A percentile compares a stretch with the other conserved stretches of the same genome.
Evolutionary conservation across 2,888 invertebrate genomes (phyloP).

Genomic region (Stenichneumon culpator): DNA sequence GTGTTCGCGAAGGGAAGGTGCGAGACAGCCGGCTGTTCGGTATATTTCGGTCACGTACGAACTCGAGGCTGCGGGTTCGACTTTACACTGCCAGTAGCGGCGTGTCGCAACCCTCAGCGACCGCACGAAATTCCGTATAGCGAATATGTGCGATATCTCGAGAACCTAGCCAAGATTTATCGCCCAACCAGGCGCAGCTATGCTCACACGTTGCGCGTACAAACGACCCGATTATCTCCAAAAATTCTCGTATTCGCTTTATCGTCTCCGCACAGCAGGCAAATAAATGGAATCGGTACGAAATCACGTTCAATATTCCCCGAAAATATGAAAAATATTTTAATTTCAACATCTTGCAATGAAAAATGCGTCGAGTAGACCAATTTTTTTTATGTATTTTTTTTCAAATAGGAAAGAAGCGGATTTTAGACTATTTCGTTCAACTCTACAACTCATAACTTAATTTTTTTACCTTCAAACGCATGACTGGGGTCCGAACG

Average conservation of each 20-base stretch:
- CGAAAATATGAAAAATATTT: not conserved
- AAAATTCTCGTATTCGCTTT: slow-evolving; percentile 3
- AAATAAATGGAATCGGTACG: slow-evolving; percentile 5
- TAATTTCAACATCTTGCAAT: not conserved
- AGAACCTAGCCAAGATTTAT: slow-evolving; percentile 49
- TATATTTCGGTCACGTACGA: slow-evolving; percentile 78
- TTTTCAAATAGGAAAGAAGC: not conserved
- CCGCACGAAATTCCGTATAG: slow-evolving; percentile 40
- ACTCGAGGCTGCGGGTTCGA: slow-evolving; percentile 17
- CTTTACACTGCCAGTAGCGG: slow-evolving; percentile 32
- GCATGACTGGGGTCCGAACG: no score
- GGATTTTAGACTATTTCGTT: no score
- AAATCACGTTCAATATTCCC: not conserved
- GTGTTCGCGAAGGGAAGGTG: slow-evolving; percentile 47
- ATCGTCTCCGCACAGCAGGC: not conserved
- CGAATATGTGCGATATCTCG: slow-evolving; percentile 49
- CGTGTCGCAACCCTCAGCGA: slow-evolving; percentile 18
- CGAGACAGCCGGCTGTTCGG: slow-evolving; percentile 36
- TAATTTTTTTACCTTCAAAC: no score
- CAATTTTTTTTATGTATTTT: no score
- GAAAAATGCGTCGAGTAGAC: not conserved
- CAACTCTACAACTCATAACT: no score
- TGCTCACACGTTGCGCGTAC: slow-evolving; percentile 21
- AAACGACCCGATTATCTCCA: slow-evolving; percentile 22
- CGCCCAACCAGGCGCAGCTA: not conserved